Evolutionary conservation across 2,888 invertebrate species (phyloP), one percentile per base, ranked within the genome.

Genomic region (Panzeria rudis): DNA sequence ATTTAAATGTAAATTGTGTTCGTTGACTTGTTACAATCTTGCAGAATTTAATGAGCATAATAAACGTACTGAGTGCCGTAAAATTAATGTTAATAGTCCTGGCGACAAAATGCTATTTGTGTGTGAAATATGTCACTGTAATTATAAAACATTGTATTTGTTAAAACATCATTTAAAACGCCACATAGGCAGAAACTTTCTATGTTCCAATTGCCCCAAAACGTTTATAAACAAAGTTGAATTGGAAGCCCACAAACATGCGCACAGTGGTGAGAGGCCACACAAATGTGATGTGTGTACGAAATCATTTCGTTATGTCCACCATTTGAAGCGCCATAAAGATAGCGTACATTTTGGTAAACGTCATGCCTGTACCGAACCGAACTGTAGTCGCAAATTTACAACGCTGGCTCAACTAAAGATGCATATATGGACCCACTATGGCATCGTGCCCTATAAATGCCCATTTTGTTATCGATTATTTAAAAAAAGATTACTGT

Each of bases 291-390:
- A 89, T 68, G 87, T 86, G 9, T 91, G 91, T 62, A 69, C 64
- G 0, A 90, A 90, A 81, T 87, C 86, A 6, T 91, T 90, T 50
- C 88, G 86, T 38, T 91, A 88, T 72, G 87, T 89, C 25, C 89
- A 90, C 85, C 91, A 91, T 72, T 61, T 91, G 56, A 89, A 89
- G 29, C 88, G 90, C 2, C 91, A 91, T 83, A 89, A 87, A 79
- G 89, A 89, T 15, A 87, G 88, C 2, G 76, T 84, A 0, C 91
- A 91, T 72, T 75, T 83, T 9, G 86, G 80, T 5, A 85, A 84
- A 84, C 87, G 87, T 7, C 87, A 87, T 47, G 68, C 75, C 7
- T 91, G 91, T 52, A 68, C 81, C 0, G 79, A 77, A 20, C 66
- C 79, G 0, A 59, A 88, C 64, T 91, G 91, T 64, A 87, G 87